A percentile compares a stretch with the other conserved stretches of the same genome.
phyloP scores from a whole-genome alignment of 2,888 invertebrate genomes.

The Lithophane ornitopus region DNA sequence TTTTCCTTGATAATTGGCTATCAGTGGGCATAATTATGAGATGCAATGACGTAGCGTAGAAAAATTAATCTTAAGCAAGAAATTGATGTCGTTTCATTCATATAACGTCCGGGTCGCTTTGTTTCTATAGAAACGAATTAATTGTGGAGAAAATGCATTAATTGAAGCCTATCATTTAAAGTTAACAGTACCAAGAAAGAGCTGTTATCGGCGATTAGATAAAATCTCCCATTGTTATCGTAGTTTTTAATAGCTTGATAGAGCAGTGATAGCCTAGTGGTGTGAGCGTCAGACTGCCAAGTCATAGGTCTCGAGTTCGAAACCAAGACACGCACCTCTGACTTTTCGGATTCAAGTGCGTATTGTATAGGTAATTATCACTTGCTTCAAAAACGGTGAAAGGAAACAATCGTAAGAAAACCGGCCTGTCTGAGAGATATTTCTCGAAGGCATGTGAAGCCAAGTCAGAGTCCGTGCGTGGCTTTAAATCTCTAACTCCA shows the following conservation, averaged over 20 bases:
- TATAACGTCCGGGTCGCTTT: slow-evolving; percentile 35
- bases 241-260: background rate
- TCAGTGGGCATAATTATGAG: slow-evolving; percentile 60
- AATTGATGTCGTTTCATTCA: slow-evolving; percentile 50
- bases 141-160: slow-evolving; percentile 38
- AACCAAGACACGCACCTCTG: too few relatives aligned
- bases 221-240: slow-evolving; percentile 47
- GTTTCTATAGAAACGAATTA: slow-evolving; percentile 23
- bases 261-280: too few relatives aligned
- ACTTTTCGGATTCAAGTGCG: too few relatives aligned
- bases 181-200: slow-evolving; percentile 28
- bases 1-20: slow-evolving; percentile 62
- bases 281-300: too few relatives aligned
- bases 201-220: slow-evolving; percentile 17
- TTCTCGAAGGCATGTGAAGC: too few relatives aligned
- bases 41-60: slow-evolving; percentile 39
- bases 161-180: slow-evolving; percentile 19
- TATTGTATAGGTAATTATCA: too few relatives aligned
- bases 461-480: too few relatives aligned
- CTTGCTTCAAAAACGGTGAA: too few relatives aligned
- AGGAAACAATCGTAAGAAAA: too few relatives aligned
- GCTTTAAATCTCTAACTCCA: too few relatives aligned
- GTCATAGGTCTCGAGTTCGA: too few relatives aligned
- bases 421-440: too few relatives aligned
- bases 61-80: slow-evolving; percentile 45